phyloP scores from a whole-genome alignment of 2,888 invertebrate species.

The Morpho achilles region DNA sequence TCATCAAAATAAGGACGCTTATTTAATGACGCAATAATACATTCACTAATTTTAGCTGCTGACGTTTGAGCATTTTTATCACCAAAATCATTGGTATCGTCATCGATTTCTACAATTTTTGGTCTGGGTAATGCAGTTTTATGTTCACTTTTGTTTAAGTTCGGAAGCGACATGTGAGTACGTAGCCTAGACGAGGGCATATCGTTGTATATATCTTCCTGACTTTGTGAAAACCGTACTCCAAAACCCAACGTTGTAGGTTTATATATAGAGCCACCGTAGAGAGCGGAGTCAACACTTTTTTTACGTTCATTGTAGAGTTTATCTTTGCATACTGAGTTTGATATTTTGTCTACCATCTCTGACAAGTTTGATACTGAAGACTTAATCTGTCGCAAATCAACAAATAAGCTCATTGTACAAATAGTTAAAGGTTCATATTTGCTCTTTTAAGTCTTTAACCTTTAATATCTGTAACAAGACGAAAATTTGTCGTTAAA shows the following conservation, averaged over 20 bases:
- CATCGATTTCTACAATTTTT: constrained; percentile 64
- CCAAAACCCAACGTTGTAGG: constrained; percentile 67
- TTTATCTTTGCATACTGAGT: constrained; percentile 50
- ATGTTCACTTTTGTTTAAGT: constrained; percentile 61
- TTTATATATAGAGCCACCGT: constrained; percentile 58
- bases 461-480: constrained; percentile 24
- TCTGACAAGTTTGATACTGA: constrained; percentile 71
- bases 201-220: constrained; percentile 65
- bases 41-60: constrained; percentile 60
- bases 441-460: neutral
- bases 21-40: constrained; percentile 62
- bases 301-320: constrained; percentile 43
- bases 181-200: constrained; percentile 69
- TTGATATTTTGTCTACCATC: constrained; percentile 72
- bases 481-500: neutral
- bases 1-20: constrained; percentile 70
- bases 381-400: constrained; percentile 70
- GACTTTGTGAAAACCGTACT: constrained; percentile 68
- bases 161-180: constrained; percentile 72
- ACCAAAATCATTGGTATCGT: constrained; percentile 47
- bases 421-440: constrained; percentile 18
- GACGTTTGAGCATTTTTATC: constrained; percentile 46
- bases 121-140: constrained; percentile 47
- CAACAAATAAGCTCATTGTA: constrained; percentile 72
- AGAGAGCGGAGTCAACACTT: constrained; percentile 47